Conservation (phyloP, 2,888 invertebrate genomes). For the Unio delphinus region DNA sequence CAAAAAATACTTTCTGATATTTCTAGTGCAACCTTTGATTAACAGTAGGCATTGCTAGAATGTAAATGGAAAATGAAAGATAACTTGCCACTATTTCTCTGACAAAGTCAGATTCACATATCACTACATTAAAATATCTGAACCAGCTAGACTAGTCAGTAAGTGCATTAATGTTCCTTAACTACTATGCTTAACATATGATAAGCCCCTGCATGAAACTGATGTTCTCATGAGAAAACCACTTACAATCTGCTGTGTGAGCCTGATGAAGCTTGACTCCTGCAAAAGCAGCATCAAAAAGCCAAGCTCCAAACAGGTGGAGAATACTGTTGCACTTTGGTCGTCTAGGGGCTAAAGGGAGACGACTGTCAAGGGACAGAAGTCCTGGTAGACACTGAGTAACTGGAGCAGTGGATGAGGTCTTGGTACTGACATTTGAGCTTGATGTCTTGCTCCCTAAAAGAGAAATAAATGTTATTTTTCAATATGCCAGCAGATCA, state of each 20-base stretch:
- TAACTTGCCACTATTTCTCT: no score
- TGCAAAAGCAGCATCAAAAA: conserved; percentile 94
- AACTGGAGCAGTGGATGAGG: conserved; percentile 44
- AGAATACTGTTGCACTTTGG: conserved; percentile 96
- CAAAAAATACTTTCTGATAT: no score
- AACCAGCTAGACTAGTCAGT: no score
- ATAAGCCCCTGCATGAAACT: no score
- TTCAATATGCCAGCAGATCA: background rate
- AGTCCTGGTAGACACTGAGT: conserved; percentile 76
- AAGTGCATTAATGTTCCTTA: no score
- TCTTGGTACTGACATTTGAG: conserved; percentile 7
- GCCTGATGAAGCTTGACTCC: conserved; percentile 78
- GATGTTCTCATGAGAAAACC: no score
- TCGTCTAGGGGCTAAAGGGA: conserved; percentile 72
- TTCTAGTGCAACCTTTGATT: no score
- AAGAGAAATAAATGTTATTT: conserved; percentile 2
- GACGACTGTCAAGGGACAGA: conserved; percentile 56
- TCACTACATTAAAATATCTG: no score
- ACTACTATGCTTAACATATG: no score
- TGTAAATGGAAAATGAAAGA: no score
- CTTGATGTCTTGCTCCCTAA: conserved; percentile 24
- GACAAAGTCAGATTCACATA: no score
- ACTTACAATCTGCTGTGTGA: conserved; percentile 62
- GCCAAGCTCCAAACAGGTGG: conserved; percentile 96
- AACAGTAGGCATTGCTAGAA: no score